phyloP scores from a whole-genome alignment of 64 coral and sea anemone genomes.

The Trachythela sp. region DNA sequence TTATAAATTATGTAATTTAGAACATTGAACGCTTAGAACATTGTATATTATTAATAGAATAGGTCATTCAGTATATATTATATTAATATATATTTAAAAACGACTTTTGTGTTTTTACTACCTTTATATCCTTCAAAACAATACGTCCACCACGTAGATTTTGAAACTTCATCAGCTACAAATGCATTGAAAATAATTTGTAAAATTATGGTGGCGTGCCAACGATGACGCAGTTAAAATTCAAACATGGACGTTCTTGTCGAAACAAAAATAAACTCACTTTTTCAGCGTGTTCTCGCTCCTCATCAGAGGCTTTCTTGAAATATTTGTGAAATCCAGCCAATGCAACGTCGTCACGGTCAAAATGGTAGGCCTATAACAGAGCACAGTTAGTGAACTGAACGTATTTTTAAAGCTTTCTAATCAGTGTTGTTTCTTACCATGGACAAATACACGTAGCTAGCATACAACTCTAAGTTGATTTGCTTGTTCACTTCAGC shows the following conservation, averaged over 20 bases:
- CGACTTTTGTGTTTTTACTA: neutral
- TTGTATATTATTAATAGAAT: too few relatives aligned
- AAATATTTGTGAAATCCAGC: slow-evolving; percentile 95
- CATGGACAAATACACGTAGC: slow-evolving; percentile 89
- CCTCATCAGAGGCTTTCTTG: slow-evolving; percentile 80
- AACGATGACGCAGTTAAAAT: slow-evolving; percentile 26
- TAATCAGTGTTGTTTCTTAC: slow-evolving; percentile 33
- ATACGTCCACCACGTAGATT: slow-evolving; percentile 85
- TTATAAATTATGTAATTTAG: too few relatives aligned
- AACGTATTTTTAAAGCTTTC: neutral
- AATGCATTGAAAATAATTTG: slow-evolving; percentile 1
- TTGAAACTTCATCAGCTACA: slow-evolving; percentile 89
- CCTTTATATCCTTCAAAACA: slow-evolving; percentile 87
- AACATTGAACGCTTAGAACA: too few relatives aligned
- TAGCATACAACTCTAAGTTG: slow-evolving; percentile 98
- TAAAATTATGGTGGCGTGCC: neutral
- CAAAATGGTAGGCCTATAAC: slow-evolving; percentile 86
- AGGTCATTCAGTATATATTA: too few relatives aligned
- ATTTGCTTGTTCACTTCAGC: slow-evolving; percentile 98
- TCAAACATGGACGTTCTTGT: neutral
- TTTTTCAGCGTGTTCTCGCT: slow-evolving; percentile 89
- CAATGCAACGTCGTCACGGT: slow-evolving; percentile 94
- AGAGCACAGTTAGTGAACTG: neutral
- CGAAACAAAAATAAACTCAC: slow-evolving; percentile 37
- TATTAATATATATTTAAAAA: too few relatives aligned